A percentile compares a stretch with the other conserved stretches of the same genome.
Evolutionary conservation across 2,113 vertebrate species (phyloP).

Genomic region (Clarias magur): DNA sequence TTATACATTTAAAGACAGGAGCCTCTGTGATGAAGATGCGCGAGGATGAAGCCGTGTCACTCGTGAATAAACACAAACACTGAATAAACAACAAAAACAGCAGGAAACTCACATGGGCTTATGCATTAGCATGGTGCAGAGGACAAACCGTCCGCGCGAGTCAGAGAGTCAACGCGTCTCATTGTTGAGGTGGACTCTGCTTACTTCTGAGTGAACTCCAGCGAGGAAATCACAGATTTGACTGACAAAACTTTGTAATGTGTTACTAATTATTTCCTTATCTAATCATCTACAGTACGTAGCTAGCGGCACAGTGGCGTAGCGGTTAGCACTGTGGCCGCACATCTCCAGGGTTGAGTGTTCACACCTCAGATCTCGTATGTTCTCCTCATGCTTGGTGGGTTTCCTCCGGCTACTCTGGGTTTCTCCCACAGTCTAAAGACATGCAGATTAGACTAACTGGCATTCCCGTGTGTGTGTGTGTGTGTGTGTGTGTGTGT

Average conservation of each 20-base stretch:
- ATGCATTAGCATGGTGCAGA: background rate
- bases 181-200: background rate
- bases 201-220: background rate
- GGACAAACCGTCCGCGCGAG: background rate
- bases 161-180: background rate
- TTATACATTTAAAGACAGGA: conserved; percentile 10
- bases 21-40: background rate
- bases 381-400: too few species aligned
- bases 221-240: background rate
- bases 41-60: background rate
- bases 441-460: too few species aligned
- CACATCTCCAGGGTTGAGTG: too few species aligned
- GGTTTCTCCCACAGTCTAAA: too few species aligned
- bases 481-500: too few species aligned
- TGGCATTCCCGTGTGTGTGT: too few species aligned
- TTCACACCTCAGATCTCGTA: too few species aligned
- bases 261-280: background rate
- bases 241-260: background rate
- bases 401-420: too few species aligned
- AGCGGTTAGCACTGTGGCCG: too few species aligned
- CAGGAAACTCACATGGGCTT: background rate
- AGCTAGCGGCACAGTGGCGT: too few species aligned
- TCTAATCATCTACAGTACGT: too few species aligned
- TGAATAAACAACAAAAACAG: background rate
- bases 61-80: background rate